phyloP scores from a whole-genome alignment of 2,797 vertebrate species.

The Phoebastria nigripes region DNA sequence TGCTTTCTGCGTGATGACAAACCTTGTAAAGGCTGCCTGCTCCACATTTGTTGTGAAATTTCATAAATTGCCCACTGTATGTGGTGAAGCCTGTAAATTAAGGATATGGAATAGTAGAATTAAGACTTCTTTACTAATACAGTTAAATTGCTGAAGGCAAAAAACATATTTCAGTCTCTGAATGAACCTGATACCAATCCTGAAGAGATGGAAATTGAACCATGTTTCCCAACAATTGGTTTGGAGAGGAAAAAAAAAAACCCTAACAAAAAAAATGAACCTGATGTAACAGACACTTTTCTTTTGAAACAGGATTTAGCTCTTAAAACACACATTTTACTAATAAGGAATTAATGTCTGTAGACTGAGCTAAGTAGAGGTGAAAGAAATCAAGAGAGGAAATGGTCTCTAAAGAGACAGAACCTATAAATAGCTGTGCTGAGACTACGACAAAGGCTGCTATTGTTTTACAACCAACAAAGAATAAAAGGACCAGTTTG shows the following conservation, averaged over 20 bases:
- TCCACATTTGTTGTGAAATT: not conserved
- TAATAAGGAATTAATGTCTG: constrained; percentile 1
- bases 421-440: constrained; percentile 74
- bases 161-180: not conserved
- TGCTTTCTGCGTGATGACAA: not conserved
- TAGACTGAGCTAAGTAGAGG: not conserved
- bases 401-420: constrained; percentile 58
- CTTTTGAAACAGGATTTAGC: not conserved
- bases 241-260: not conserved
- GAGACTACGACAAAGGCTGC: constrained; percentile 58
- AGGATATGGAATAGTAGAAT: not conserved
- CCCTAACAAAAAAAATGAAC: not conserved
- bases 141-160: not conserved
- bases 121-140: not conserved
- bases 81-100: not conserved
- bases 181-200: not conserved
- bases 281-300: not conserved
- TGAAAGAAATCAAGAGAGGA: constrained; percentile 58
- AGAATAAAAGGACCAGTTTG: constrained; percentile 70
- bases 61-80: not conserved
- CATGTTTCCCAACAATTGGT: not conserved
- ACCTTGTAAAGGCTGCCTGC: not conserved
- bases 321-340: not conserved
- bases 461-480: constrained; percentile 70
- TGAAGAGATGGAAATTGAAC: not conserved